Conservation (phyloP, 2,888 invertebrate species). For the Hoplodrina blanda region DNA sequence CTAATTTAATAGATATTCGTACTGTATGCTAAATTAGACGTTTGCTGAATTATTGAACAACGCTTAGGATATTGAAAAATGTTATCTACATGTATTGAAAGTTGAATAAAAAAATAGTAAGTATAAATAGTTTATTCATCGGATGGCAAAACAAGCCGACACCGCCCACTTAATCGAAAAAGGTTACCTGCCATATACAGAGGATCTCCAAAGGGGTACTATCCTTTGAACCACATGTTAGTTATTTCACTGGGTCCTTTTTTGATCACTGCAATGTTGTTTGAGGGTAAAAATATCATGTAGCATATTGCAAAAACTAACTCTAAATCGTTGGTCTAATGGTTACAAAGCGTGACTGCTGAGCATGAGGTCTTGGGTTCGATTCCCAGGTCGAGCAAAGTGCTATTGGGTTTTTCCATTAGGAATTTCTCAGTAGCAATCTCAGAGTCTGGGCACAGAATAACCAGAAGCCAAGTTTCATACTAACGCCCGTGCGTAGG, state of each 20-base stretch:
- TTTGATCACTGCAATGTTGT: not conserved
- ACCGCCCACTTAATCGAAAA: not conserved
- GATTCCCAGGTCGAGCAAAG: no score
- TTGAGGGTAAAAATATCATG: not conserved
- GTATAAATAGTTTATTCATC: no score
- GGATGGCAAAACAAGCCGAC: not conserved
- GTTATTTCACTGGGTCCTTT: not conserved
- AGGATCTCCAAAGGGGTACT: no score
- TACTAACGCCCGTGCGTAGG: no score
- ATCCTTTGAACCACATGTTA: not conserved
- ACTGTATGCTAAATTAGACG: not conserved
- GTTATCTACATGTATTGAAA: not conserved
- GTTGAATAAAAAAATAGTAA: not conserved
- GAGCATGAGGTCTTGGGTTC: no score
- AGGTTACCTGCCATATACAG: not conserved
- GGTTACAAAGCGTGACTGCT: no score
- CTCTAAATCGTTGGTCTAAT: no score
- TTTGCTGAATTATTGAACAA: constrained; percentile 4
- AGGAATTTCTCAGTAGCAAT: no score
- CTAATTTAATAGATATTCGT: not conserved
- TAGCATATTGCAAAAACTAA: not conserved
- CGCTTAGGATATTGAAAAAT: not conserved
- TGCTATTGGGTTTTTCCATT: no score
- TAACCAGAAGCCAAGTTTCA: no score
- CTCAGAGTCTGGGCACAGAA: no score